Base-by-base conservation (phyloP, 2,888 invertebrate genomes). In the Plagodis dolabraria region DNA sequence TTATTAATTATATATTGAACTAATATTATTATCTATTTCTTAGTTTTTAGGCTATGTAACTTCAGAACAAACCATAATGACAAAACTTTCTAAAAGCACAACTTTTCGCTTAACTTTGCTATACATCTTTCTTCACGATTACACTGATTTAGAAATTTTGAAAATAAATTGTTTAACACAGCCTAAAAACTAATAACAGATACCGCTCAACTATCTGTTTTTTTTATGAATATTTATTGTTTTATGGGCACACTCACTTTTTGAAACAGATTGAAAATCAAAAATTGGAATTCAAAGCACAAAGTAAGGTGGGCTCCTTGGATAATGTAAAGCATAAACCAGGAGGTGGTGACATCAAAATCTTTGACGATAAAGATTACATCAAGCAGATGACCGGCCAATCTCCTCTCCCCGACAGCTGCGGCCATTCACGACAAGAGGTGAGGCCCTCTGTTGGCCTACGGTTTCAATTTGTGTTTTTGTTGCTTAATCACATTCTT, bases 291-390 rank as follows among this genome's bases (percentile, higher is more conserved):
- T 95, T 98, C 92, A 98, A 98, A 93, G 98, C 96, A 69, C 95
- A 96, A 90, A 97, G 98, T 91, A 98, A 98, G 93, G 94, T 98
- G 74, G 98, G 98, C 74, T 98, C 98, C 57, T 83, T 97, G 94
- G 97, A 98, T 89, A 98, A 98, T 91, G 95, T 98, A 74, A 96
- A 96, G 86, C 96, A 98, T 93, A 97, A 95, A 93, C 98, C 98
- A 59, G 97, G 98, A 74, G 98, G 98, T 65, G 98, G 98, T 49
- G 97, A 98, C 72, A 96, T 97, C 92, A 98, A 98, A 94, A 98
- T 98, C 81, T 98, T 97, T 87, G 97, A 98, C 85, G 98, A 98
- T 91, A 97, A 96, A 93, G 96, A 96, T 67, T 98, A 98, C 93
- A 94, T 97, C 86, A 96, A 96, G 92, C 97, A 97, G 93, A 94